phyloP scores from a whole-genome alignment of 2,888 invertebrate species.

The Achlya flavicornis region DNA sequence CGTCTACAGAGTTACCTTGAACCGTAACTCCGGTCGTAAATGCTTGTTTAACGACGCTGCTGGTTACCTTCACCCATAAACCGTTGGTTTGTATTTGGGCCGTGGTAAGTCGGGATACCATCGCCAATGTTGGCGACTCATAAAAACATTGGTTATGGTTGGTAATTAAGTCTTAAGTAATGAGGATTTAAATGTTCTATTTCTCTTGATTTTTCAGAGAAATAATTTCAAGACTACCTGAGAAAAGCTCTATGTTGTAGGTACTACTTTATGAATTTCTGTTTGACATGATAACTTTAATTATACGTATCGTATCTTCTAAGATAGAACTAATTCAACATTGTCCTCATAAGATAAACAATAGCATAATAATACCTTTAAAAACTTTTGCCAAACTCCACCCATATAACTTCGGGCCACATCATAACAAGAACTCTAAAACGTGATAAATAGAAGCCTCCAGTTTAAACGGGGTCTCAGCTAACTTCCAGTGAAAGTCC shows the following conservation, averaged over 20 bases:
- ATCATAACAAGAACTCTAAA: background rate
- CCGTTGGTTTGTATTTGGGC: slow-evolving; percentile 30
- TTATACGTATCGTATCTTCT: too few species aligned
- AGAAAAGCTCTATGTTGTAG: too few species aligned
- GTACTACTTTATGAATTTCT: too few species aligned
- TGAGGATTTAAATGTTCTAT: background rate
- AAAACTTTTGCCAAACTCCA: background rate
- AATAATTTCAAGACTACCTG: too few species aligned
- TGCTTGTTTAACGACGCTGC: slow-evolving; percentile 9
- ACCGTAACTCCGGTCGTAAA: slow-evolving; percentile 26
- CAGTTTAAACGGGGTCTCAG: background rate
- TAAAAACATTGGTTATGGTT: background rate
- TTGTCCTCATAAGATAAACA: too few species aligned
- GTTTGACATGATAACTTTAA: too few species aligned
- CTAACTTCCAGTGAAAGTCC: slow-evolving; percentile 7
- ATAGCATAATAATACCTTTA: background rate
- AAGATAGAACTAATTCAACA: too few species aligned
- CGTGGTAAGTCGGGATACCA: slow-evolving; percentile 18
- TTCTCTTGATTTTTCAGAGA: background rate
- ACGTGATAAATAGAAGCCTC: background rate
- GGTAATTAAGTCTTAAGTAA: too few species aligned
- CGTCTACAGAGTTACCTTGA: slow-evolving; percentile 23
- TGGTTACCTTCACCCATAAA: slow-evolving; percentile 33
- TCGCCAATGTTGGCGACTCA: background rate
- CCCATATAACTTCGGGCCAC: slow-evolving; percentile 22